phyloP scores from a whole-genome alignment of 2,888 invertebrate species.

The Cremastobaeus sp. region DNA sequence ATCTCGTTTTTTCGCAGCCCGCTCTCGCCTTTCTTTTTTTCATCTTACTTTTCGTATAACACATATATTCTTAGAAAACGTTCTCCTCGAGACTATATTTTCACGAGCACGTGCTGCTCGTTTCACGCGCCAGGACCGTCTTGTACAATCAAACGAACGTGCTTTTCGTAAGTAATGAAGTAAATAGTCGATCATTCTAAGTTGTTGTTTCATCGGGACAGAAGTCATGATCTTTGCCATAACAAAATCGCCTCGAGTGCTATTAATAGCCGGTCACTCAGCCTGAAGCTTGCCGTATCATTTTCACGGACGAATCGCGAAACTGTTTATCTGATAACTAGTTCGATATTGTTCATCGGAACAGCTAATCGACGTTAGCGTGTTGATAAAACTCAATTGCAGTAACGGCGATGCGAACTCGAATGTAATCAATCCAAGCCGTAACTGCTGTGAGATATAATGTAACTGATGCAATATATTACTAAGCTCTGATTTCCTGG shows the following conservation, averaged over 20 bases:
- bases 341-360: too few relatives aligned
- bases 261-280: constrained; percentile 52
- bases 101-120: constrained; percentile 34
- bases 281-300: too few relatives aligned
- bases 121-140: constrained; percentile 26
- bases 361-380: too few relatives aligned
- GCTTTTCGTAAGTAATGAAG: constrained; percentile 45
- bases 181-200: constrained; percentile 50
- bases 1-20: constrained; percentile 34
- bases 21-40: constrained; percentile 31
- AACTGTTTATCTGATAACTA: too few relatives aligned
- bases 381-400: too few relatives aligned
- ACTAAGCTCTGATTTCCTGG: too few relatives aligned
- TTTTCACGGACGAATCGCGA: too few relatives aligned
- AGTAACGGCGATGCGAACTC: too few relatives aligned
- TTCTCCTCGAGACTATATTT: constrained; percentile 55
- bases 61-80: constrained; percentile 60
- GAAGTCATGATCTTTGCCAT: constrained; percentile 46
- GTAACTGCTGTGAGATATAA: too few relatives aligned
- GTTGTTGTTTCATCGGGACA: constrained; percentile 41
- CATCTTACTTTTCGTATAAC: constrained; percentile 56
- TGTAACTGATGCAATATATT: too few relatives aligned
- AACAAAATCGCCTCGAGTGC: constrained; percentile 15
- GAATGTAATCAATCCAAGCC: too few relatives aligned
- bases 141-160: constrained; percentile 56